Percentiles rank a stretch among this genome's conserved stretches.
phyloP scores from a whole-genome alignment of 2,113 vertebrate species.

The Hypomesus transpacificus region DNA sequence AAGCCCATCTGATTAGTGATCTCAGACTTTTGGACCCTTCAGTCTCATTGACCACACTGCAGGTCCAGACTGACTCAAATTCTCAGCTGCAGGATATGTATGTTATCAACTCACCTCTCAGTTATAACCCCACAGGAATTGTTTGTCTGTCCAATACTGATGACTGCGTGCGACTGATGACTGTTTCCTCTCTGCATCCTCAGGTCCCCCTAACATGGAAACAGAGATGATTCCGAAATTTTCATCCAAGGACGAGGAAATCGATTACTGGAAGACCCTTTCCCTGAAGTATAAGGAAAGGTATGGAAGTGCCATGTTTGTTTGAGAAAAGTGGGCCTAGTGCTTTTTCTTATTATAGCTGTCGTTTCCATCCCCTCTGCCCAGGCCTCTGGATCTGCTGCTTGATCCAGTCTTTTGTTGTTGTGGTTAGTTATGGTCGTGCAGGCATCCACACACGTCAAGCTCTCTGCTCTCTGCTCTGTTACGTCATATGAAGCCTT shows the following conservation, averaged over 20 bases:
- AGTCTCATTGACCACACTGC: too few species aligned
- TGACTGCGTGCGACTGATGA: neutral
- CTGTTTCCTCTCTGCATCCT: slow-evolving; percentile 19
- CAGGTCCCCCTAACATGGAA: slow-evolving; percentile 91
- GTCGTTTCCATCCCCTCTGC: neutral
- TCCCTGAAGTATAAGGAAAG: slow-evolving; percentile 92
- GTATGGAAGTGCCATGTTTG: slow-evolving; percentile 59
- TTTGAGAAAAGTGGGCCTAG: too few species aligned
- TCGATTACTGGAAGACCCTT: slow-evolving; percentile 92
- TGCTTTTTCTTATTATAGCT: too few species aligned
- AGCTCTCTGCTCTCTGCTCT: neutral
- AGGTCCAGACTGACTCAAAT: too few species aligned
- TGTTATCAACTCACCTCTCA: neutral
- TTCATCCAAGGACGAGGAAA: slow-evolving; percentile 92
- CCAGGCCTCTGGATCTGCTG: neutral
- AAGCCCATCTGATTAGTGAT: too few species aligned
- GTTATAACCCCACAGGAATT: neutral
- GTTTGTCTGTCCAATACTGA: neutral
- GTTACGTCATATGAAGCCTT: slow-evolving; percentile 1
- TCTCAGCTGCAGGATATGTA: neutral
- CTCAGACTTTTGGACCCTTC: too few species aligned
- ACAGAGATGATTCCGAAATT: slow-evolving; percentile 94
- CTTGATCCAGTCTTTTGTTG: neutral
- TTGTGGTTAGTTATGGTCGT: neutral
- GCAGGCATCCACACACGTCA: neutral